Conservation (phyloP, 1,140 invertebrate genomes). For the Pentalonia nigronervosa region DNA sequence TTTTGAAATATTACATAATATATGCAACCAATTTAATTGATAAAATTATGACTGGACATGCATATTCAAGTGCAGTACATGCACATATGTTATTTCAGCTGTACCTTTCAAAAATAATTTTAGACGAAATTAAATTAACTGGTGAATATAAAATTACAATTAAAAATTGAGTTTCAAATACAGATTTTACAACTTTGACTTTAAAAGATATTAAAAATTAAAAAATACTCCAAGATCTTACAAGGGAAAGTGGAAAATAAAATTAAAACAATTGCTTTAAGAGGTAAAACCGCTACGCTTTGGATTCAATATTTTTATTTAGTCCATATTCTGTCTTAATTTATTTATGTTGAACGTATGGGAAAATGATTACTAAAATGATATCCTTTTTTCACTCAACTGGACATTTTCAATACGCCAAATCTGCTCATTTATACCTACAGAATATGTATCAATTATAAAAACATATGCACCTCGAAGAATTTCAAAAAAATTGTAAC, state of each 20-base stretch:
- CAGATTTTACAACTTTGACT: not conserved
- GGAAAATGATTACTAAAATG: slow-evolving; percentile 62
- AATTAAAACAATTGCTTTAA: slow-evolving; percentile 5
- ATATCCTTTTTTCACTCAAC: too few species aligned
- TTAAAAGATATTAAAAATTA: not conserved
- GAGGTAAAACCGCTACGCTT: slow-evolving; percentile 63
- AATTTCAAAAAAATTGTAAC: slow-evolving; percentile 64
- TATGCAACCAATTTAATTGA: slow-evolving; percentile 20
- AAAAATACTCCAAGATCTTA: not conserved
- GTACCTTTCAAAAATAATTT: not conserved
- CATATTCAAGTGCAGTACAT: not conserved
- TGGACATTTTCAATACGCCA: too few species aligned
- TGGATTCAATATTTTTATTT: slow-evolving; percentile 65
- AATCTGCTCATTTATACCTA: too few species aligned
- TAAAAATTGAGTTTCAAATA: not conserved
- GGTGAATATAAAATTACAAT: not conserved
- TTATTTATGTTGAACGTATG: slow-evolving; percentile 64
- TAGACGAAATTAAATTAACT: not conserved
- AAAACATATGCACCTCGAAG: slow-evolving; percentile 61
- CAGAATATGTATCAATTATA: too few species aligned
- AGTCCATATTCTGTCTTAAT: slow-evolving; percentile 61
- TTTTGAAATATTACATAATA: not conserved
- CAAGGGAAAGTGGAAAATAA: slow-evolving; percentile 23
- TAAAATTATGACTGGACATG: slow-evolving; percentile 36
- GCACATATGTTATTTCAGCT: not conserved